phyloP scores from a whole-genome alignment of 2,888 invertebrate species.

The Acheta domesticus region DNA sequence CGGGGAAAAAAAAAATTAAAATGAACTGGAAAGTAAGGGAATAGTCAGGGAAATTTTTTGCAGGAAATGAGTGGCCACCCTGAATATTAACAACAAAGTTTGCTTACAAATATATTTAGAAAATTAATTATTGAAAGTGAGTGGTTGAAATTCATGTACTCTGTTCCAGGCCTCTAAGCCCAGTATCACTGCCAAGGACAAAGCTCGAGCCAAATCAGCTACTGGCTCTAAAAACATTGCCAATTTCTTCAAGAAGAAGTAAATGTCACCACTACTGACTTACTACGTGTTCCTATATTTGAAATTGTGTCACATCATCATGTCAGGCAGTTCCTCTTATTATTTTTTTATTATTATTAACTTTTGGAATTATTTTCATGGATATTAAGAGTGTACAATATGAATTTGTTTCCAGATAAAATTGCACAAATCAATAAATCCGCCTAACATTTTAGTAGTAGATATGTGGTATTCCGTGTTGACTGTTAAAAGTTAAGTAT shows the following conservation, averaged over 20 bases:
- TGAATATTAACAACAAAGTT: no score
- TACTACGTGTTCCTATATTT: conserved; percentile 33
- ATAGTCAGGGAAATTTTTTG: no score
- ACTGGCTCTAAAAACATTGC: conserved; percentile 75
- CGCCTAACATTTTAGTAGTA: conserved; percentile 11
- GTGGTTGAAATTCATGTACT: no score
- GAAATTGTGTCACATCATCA: conserved; percentile 28
- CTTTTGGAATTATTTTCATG: conserved; percentile 11
- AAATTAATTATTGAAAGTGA: no score
- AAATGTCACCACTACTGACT: conserved; percentile 29
- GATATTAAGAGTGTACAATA: background rate
- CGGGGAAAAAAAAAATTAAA: no score
- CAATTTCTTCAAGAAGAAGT: conserved; percentile 72
- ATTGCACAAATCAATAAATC: conserved; percentile 10
- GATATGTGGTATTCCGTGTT: conserved; percentile 18
- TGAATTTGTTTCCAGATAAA: conserved; percentile 9
- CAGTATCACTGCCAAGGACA: conserved; percentile 65
- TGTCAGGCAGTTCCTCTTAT: conserved; percentile 23
- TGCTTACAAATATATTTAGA: no score
- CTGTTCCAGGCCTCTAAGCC: conserved; percentile 47
- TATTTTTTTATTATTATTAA: background rate
- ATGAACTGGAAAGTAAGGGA: no score
- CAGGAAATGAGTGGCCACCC: no score
- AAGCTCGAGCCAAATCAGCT: conserved; percentile 72
- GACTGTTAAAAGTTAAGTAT: conserved; percentile 12